Percentiles rank a stretch among this genome's conserved stretches.
Evolutionary conservation across 2,797 vertebrate genomes (phyloP).

Genomic region (Alexandromys oeconomus): DNA sequence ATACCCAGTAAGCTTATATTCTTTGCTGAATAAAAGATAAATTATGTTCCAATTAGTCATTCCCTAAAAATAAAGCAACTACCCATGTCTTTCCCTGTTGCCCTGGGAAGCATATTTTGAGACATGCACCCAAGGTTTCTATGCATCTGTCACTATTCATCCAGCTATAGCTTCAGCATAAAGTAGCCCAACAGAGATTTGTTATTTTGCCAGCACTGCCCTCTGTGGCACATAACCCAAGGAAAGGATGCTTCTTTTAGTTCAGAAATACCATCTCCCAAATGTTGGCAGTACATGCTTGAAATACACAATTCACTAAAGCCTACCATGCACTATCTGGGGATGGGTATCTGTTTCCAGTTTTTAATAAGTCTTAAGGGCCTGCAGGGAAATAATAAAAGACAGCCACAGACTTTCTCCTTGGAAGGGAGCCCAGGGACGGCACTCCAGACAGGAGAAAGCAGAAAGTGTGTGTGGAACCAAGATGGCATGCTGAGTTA

Average conservation of each 20-base stretch:
- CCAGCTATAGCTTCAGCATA: conserved; percentile 25
- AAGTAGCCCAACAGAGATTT: background rate
- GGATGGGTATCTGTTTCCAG: background rate
- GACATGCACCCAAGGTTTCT: background rate
- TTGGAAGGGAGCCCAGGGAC: background rate
- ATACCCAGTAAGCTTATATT: background rate
- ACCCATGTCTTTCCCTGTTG: background rate
- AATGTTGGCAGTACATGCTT: background rate
- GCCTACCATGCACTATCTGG: background rate
- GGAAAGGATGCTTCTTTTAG: background rate
- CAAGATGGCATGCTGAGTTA: background rate
- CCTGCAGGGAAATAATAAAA: background rate
- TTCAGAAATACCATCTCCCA: conserved; percentile 14
- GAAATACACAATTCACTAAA: background rate
- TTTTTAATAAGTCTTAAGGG: conserved; percentile 38
- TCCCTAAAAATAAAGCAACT: conserved; percentile 53
- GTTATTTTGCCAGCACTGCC: background rate
- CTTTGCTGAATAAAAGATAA: conserved; percentile 51
- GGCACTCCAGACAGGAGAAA: background rate
- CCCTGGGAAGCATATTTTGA: background rate
- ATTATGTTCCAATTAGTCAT: conserved; percentile 36
- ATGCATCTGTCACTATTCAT: background rate
- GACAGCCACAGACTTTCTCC: conserved; percentile 7
- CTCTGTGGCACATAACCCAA: background rate
- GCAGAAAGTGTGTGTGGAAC: background rate